These are phyloP conservation scores for Fratercula arctica DNA, from an alignment of 2,797 vertebrate genomes.

Conservation along the genomic window DNA sequence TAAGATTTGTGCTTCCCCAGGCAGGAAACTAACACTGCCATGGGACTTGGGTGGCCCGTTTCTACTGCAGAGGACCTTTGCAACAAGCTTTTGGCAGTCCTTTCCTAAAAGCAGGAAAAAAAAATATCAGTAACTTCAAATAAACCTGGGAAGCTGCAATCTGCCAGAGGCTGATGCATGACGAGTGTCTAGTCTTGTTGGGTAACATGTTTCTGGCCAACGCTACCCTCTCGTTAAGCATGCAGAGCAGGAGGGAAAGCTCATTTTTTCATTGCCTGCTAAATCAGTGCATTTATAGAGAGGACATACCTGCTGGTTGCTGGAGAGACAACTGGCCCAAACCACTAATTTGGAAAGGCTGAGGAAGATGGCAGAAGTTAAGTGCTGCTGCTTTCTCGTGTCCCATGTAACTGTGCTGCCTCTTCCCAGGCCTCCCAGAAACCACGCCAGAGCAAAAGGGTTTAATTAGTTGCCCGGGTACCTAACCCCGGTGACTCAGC, in stretches of 20 bases:
- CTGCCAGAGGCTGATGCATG: not conserved
- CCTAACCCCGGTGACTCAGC: not conserved
- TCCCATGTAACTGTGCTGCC: not conserved
- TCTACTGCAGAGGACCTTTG: not conserved
- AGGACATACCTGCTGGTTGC: not conserved
- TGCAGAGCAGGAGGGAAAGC: not conserved
- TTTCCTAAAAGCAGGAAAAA: not conserved
- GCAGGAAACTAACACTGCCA: not conserved
- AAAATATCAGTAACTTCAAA: not conserved
- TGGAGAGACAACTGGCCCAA: not conserved
- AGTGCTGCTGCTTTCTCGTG: not conserved
- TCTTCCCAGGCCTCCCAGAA: not conserved
- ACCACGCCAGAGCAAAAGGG: not conserved
- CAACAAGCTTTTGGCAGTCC: not conserved
- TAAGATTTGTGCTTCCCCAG: not conserved
- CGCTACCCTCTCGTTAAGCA: not conserved
- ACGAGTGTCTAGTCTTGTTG: not conserved
- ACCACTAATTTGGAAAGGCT: not conserved
- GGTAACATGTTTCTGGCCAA: not conserved
- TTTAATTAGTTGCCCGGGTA: not conserved
- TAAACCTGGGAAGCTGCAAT: not conserved
- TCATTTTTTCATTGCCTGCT: not conserved
- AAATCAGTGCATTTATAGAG: not conserved
- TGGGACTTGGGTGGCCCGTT: not conserved
- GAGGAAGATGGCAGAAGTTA: not conserved